phyloP scores from a whole-genome alignment of 2,888 invertebrate genomes.

The Drepana falcataria region DNA sequence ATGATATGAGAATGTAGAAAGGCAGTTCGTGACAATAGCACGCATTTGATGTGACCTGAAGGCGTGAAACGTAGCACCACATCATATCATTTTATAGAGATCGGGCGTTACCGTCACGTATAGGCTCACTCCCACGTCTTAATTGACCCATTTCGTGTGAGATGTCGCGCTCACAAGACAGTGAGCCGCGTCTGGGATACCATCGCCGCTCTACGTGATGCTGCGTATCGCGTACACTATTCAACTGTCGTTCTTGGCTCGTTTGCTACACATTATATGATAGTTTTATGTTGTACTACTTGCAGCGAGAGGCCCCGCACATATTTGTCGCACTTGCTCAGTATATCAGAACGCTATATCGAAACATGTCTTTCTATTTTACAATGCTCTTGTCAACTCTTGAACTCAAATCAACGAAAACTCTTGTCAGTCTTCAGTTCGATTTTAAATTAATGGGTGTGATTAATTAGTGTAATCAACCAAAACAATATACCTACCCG shows the following conservation, averaged over 20 bases:
- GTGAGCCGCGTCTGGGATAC: conserved; percentile 65
- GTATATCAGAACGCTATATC: background rate
- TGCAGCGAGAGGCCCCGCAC: background rate
- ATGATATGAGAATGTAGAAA: conserved; percentile 7
- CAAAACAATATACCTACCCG: too few species aligned
- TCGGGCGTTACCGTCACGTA: conserved; percentile 75
- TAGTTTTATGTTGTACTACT: conserved; percentile 25
- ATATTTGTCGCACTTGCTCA: background rate
- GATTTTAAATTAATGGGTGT: too few species aligned
- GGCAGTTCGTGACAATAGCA: conserved; percentile 36
- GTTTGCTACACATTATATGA: conserved; percentile 30
- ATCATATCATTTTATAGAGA: conserved; percentile 44
- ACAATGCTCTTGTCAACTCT: too few species aligned
- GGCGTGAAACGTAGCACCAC: conserved; percentile 69
- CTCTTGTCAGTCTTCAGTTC: too few species aligned
- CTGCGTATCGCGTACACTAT: conserved; percentile 33
- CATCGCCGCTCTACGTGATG: conserved; percentile 70
- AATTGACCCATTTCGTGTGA: conserved; percentile 77
- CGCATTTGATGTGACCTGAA: conserved; percentile 44
- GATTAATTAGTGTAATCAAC: too few species aligned
- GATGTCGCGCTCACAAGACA: conserved; percentile 52
- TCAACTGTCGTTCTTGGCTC: conserved; percentile 21
- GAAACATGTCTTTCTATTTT: too few species aligned
- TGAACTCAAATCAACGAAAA: too few species aligned
- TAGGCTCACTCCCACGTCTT: conserved; percentile 73